A percentile compares a stretch with the other conserved stretches of the same genome.
Conservation (phyloP, 2,113 vertebrate genomes). For the Puma concolor region DNA sequence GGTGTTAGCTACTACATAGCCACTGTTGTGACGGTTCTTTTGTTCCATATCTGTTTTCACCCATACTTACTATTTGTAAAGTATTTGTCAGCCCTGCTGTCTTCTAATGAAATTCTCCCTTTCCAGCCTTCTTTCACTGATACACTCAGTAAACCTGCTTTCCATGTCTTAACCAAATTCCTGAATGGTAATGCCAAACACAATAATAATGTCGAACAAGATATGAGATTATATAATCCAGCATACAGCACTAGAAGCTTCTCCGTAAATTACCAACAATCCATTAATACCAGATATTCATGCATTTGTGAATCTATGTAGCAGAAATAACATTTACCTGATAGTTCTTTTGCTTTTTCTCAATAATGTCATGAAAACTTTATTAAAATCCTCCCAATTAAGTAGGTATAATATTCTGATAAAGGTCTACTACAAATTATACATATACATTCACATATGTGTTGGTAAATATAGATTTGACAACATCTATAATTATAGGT, state of each 20-base stretch:
- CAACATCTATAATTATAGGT: not conserved
- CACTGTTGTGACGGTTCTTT: not conserved
- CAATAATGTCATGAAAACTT: not conserved
- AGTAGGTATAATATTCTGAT: not conserved
- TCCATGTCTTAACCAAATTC: not conserved
- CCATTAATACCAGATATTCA: not conserved
- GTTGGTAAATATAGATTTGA: not conserved
- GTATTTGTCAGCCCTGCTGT: not conserved
- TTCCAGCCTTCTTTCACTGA: not conserved
- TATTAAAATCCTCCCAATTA: not conserved
- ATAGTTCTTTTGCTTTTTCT: conserved; percentile 9
- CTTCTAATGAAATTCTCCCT: not conserved
- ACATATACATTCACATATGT: not conserved
- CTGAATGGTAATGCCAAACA: not conserved
- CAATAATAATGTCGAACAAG: not conserved
- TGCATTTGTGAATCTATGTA: not conserved
- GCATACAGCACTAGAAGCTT: not conserved
- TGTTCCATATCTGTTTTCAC: not conserved
- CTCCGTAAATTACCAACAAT: not conserved
- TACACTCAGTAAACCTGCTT: not conserved
- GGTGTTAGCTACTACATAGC: too few relatives aligned
- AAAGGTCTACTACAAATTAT: not conserved
- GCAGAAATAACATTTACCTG: not conserved
- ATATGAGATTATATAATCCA: not conserved
- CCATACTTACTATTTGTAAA: not conserved